These are phyloP conservation scores for Diplodus sargus DNA, from an alignment of 2,797 vertebrate genomes.

Conservation along the genomic window DNA sequence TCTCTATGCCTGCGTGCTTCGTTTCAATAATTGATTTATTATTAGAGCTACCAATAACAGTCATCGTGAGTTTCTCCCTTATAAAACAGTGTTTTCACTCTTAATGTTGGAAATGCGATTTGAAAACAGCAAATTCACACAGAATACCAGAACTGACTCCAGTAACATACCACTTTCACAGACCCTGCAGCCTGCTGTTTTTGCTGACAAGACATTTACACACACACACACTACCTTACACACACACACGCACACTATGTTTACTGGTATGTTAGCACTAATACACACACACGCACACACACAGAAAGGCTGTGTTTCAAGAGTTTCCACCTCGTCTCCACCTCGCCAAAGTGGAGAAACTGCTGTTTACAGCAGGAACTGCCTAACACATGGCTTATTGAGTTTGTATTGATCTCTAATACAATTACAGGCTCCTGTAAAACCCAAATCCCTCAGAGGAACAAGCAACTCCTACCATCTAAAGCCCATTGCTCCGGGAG, in stretches of 20 bases:
- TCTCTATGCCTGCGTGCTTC: background rate
- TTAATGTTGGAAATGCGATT: background rate
- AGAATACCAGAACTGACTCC: conserved; percentile 1
- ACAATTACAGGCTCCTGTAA: conserved; percentile 75
- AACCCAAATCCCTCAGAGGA: conserved; percentile 73
- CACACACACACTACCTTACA: background rate
- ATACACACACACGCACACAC: conserved; percentile 22
- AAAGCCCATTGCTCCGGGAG: conserved; percentile 57
- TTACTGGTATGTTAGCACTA: conserved; percentile 24
- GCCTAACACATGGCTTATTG: conserved; percentile 73
- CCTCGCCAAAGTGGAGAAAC: conserved; percentile 63
- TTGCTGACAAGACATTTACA: conserved; percentile 51
- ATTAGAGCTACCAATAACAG: background rate
- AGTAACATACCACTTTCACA: conserved; percentile 10
- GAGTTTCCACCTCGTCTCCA: conserved; percentile 43
- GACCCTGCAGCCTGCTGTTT: conserved; percentile 23
- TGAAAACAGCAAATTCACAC: background rate
- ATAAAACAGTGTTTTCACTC: background rate
- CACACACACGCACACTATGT: background rate
- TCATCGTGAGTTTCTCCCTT: background rate
- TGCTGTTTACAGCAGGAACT: conserved; percentile 77
- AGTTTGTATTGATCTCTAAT: conserved; percentile 82
- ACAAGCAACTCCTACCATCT: conserved; percentile 71
- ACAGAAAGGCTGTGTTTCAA: conserved; percentile 27
- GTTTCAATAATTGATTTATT: background rate